Conservation (phyloP, 2,797 vertebrate species). For the Acipenser oxyrinchus region DNA sequence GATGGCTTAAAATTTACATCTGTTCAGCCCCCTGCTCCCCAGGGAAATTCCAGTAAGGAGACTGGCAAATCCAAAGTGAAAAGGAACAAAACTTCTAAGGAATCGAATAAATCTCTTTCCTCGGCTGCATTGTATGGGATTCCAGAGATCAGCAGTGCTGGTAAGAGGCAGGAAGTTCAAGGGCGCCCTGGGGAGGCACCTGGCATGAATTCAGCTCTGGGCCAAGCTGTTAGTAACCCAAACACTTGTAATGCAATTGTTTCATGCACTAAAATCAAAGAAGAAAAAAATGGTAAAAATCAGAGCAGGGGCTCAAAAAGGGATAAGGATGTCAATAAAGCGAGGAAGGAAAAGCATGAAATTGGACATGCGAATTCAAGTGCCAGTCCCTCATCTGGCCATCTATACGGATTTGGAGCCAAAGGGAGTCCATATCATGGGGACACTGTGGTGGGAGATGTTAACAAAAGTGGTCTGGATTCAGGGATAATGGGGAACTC, state of each 20-base stretch:
- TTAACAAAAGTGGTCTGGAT: constrained; percentile 62
- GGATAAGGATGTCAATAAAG: constrained; percentile 71
- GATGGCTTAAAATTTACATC: constrained; percentile 76
- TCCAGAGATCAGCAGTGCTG: constrained; percentile 71
- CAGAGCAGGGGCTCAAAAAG: constrained; percentile 64
- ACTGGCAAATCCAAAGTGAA: constrained; percentile 85
- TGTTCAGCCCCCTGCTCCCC: constrained; percentile 70
- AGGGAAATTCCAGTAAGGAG: constrained; percentile 81
- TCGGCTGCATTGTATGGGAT: constrained; percentile 72
- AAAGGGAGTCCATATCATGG: constrained; percentile 63
- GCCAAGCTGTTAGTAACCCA: constrained; percentile 55
- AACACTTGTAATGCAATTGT: constrained; percentile 41
- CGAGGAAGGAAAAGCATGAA: constrained; percentile 73
- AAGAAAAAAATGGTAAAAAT: constrained; percentile 72
- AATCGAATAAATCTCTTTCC: constrained; percentile 73
- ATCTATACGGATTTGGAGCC: constrained; percentile 68
- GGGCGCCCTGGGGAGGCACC: constrained; percentile 72
- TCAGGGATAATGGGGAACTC: constrained; percentile 74
- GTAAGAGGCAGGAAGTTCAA: constrained; percentile 77
- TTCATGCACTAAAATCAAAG: constrained; percentile 72
- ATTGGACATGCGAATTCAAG: constrained; percentile 50
- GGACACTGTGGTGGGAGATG: constrained; percentile 52
- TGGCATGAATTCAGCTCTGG: constrained; percentile 76
- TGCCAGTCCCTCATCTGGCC: constrained; percentile 59
- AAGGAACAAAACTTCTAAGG: constrained; percentile 80